These are phyloP conservation scores for Nyctereutes procyonoides DNA, from an alignment of 2,113 vertebrate genomes.

Conservation along the genomic window DNA sequence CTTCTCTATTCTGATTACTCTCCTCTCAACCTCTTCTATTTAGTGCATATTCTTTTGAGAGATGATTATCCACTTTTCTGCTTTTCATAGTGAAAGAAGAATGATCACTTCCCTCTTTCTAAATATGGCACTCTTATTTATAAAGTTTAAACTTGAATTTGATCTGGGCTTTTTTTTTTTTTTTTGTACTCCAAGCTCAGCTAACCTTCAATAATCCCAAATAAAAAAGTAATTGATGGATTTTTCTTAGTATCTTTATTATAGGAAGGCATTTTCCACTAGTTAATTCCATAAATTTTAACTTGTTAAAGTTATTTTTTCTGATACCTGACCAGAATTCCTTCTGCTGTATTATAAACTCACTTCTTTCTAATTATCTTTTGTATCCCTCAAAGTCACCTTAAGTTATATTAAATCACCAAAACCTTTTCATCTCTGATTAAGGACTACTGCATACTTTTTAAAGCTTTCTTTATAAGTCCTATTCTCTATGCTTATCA, in stretches of 20 bases:
- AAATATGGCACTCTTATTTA: not conserved
- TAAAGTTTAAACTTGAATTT: not conserved
- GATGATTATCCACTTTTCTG: not conserved
- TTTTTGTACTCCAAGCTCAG: not conserved
- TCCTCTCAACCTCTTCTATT: not conserved
- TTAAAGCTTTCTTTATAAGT: not conserved
- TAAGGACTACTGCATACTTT: not conserved
- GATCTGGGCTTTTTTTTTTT: not conserved
- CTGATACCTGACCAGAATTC: conserved; percentile 8
- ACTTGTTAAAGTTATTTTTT: not conserved
- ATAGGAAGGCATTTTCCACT: not conserved
- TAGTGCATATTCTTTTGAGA: not conserved
- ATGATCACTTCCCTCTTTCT: not conserved
- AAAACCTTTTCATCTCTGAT: not conserved
- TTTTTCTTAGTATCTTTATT: not conserved
- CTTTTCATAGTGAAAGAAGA: not conserved
- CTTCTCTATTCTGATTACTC: not conserved
- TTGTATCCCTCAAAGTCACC: conserved; percentile 34
- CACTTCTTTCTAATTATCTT: conserved; percentile 55
- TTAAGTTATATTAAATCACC: not conserved
- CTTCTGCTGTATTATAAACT: not conserved
- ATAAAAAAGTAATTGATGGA: not conserved
- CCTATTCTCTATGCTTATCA: not conserved
- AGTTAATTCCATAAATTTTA: not conserved
- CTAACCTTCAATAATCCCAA: not conserved